Evolutionary conservation across 1,140 invertebrate species (phyloP), one percentile per base, ranked within the genome.

Genomic region (Scylla paramamosain): DNA sequence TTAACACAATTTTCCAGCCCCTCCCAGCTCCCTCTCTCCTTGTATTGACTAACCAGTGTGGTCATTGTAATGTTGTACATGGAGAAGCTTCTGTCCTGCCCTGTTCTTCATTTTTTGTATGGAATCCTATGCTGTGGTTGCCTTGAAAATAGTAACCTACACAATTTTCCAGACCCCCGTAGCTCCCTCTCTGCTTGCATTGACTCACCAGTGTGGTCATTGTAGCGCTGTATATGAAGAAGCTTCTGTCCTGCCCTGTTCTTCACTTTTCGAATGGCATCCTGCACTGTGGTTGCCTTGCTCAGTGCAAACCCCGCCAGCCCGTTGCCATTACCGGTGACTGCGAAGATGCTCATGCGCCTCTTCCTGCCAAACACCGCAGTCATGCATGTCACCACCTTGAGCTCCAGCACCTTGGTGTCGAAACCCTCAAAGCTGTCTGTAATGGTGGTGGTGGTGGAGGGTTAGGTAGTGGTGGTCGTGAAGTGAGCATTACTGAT

Each of bases 301-400:
- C 97, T 98, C n/a, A 98, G 96, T 20, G 98, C 98, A 97, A 99
- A 98, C 28, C 98, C 99, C 96, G 97, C 98, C 16, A 99, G 97
- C 4, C 99, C 99, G 97, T 99, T 98, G 90, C 97, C 97, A 97
- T 99, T 99, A 86, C 99, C 99, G 92, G 98, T 99, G 0, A 99
- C 98, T 59, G 98, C 98, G 96, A 98, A 97, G 48, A 97, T 97
- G 96, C 98, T 98, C 46, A 98, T 97, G 94, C 97, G 97, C 91
- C 98, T 97, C 84, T 97, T 98, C 91, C 98, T 97, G 1, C 99
- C 99, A 96, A 99, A 97, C 97, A 98, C 98, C 31, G 98, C 98
- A 96, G 98, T 98, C 99, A 99, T 99, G 95, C 98, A 98, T 16
- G 98, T 97, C 0, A 99, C 98, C 84, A 98, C 97, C 97, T 99